These are phyloP conservation scores for Callaeas wilsoni DNA, from an alignment of 2,113 vertebrate species.

Conservation along the genomic window DNA sequence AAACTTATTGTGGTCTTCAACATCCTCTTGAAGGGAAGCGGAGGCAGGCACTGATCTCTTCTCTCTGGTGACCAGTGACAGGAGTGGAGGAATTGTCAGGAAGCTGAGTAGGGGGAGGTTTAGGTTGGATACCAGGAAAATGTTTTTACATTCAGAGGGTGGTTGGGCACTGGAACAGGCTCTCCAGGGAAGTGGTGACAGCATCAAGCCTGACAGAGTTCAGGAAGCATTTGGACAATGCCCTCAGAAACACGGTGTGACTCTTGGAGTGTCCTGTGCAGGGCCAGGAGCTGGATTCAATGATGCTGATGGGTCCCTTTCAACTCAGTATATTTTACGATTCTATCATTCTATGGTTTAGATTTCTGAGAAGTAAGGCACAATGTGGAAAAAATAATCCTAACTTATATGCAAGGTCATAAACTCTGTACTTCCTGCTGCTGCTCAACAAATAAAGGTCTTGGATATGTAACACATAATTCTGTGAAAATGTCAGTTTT, in stretches of 20 bases:
- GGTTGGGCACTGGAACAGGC: background rate
- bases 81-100: accelerated
- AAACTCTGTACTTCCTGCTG: background rate
- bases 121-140: background rate
- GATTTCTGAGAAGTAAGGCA: background rate
- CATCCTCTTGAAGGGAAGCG: background rate
- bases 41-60: background rate
- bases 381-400: background rate
- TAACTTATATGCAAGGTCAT: background rate
- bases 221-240: background rate
- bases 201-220: background rate
- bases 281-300: background rate
- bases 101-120: background rate
- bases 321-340: background rate
- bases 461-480: background rate
- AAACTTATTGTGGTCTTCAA: background rate
- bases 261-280: background rate
- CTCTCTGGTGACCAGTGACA: background rate
- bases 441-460: background rate
- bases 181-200: background rate
- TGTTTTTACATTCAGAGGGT: background rate
- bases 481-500: background rate
- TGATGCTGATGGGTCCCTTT: background rate
- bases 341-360: background rate
- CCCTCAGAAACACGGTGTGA: background rate